Percentiles rank a stretch among this genome's conserved stretches.
Conservation (phyloP, 2,113 vertebrate genomes). For the Gymnobelideus leadbeateri region DNA sequence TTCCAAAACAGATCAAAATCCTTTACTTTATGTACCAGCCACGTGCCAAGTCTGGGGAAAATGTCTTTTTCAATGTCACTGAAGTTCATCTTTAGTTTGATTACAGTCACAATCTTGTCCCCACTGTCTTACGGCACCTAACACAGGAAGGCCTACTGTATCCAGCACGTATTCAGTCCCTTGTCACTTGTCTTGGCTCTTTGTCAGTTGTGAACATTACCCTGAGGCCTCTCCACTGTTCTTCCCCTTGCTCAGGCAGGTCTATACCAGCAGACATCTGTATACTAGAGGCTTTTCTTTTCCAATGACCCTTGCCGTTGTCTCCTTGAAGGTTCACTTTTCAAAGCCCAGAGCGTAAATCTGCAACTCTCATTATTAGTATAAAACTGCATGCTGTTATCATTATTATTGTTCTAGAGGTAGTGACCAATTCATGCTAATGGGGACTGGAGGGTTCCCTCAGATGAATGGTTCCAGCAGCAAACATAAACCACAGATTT, state of each 20-base stretch:
- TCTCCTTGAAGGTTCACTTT: background rate
- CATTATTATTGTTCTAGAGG: slow-evolving; percentile 23
- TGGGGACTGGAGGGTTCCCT: background rate
- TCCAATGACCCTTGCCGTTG: background rate
- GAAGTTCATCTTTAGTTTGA: background rate
- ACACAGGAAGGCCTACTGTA: background rate
- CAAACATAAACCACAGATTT: background rate
- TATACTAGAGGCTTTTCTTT: background rate
- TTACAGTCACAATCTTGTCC: background rate
- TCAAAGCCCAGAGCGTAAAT: background rate
- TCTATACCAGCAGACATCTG: background rate
- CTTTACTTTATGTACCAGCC: background rate
- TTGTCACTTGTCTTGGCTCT: background rate
- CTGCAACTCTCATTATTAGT: background rate
- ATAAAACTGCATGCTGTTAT: background rate
- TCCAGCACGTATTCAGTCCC: background rate
- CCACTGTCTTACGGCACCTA: background rate
- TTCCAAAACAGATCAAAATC: background rate
- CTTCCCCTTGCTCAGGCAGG: background rate
- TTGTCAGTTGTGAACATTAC: background rate
- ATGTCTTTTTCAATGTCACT: background rate
- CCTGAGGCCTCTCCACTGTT: background rate
- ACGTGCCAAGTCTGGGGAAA: background rate
- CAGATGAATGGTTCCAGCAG: slow-evolving; percentile 3
- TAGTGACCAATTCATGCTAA: slow-evolving; percentile 14